Evolutionary conservation across 2,888 invertebrate genomes (phyloP).

Genomic region (Acrobasis consociella): DNA sequence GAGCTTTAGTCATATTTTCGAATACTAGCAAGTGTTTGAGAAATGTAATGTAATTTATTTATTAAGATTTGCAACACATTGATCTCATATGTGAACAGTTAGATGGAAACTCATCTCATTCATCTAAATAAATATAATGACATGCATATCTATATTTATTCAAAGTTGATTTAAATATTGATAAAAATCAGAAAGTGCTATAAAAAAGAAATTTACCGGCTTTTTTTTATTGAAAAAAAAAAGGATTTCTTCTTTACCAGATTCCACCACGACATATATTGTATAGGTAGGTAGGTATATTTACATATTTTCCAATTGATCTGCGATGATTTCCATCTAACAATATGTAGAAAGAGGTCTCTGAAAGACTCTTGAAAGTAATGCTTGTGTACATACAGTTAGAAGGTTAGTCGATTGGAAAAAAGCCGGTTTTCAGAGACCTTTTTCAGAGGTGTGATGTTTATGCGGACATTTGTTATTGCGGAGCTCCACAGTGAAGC

Average conservation of each 20-base stretch:
- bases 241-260: too few species aligned
- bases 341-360: constrained; percentile 43
- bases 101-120: constrained; percentile 3
- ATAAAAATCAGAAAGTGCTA: too few species aligned
- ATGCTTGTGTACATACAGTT: constrained; percentile 38
- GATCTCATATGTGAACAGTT: constrained; percentile 31
- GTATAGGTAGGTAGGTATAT: too few species aligned
- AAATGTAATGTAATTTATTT: constrained; percentile 6
- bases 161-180: too few species aligned
- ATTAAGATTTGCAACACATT: constrained; percentile 23
- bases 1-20: constrained; percentile 34
- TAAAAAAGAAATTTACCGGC: too few species aligned
- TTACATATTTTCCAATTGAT: too few species aligned
- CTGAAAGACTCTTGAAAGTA: constrained; percentile 42
- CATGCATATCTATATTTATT: background rate
- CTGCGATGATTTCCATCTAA: background rate
- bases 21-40: constrained; percentile 43
- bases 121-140: background rate
- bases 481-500: background rate
- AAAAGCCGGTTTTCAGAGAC: constrained; percentile 47
- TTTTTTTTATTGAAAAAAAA: too few species aligned
- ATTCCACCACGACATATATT: too few species aligned
- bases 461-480: constrained; percentile 31
- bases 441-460: constrained; percentile 32
- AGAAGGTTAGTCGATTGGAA: constrained; percentile 39